Base-by-base conservation (phyloP, 2,113 vertebrate species). In the Upupa epops region DNA sequence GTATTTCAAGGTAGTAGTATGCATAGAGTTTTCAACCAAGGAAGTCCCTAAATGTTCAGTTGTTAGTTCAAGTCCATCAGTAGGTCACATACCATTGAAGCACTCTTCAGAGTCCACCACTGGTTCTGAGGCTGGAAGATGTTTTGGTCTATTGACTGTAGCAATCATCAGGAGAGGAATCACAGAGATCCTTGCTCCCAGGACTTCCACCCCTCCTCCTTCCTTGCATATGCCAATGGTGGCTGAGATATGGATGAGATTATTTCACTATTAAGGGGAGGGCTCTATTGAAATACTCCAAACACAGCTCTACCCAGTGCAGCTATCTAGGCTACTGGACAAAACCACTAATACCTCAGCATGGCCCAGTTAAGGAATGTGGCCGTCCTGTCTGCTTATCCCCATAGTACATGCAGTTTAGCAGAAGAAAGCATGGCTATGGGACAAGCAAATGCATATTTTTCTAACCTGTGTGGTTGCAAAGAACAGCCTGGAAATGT, bases 1-100 rank as follows among this genome's bases (percentile, higher is more conserved):
- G 25, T n/a, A 7, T 26, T 42, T 52, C 29, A 56, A 66, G 64
- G 45, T 29, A 51, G 24, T 9, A 7, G 15, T 65, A 34, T 3
- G 22, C 46, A 3, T 13, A 22, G 42, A 72, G 71, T 37, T 64
- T 80, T 42, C n/a, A 61, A 46, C 22, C 45, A 77, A 51, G 71
- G 19, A 48, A 29, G 20, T 22, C 6, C n/a, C 25, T 1, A 0
- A 8, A 22, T 4, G 1, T 51, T 26, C 34, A 4, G 5, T 11
- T 59, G 18, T 63, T 85, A 48, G 7, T 37, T n/a, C n/a, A 31
- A 18, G 20, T 24, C 26, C n/a, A 60, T 13, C 68, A 61, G 36
- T 32, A 58, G 55, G 20, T 56, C 28, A 4, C 11, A 37, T 72
- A n/a, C 48, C n/a, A 34, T 5, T 34, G 68, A 32, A 83, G 16